These are phyloP conservation scores for Pantelozetes paolii DNA, from an alignment of 2,888 invertebrate species.

Conservation along the genomic window DNA sequence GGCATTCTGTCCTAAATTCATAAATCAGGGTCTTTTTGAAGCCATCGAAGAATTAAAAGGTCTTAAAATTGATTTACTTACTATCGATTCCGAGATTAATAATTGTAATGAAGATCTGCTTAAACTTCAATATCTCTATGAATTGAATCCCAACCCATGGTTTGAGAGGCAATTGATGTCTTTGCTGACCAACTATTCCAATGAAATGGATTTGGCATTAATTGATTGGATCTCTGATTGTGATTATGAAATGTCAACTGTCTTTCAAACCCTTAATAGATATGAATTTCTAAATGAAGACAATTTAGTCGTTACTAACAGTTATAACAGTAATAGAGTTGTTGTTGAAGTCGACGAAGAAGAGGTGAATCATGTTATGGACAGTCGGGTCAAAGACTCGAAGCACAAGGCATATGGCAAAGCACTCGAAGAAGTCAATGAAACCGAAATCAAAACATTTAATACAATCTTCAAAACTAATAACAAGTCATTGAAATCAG, in stretches of 20 bases:
- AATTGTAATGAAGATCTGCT: neutral
- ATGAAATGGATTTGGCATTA: slow-evolving; percentile 2
- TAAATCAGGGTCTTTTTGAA: too few species aligned
- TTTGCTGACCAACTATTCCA: neutral
- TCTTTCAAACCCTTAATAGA: too few species aligned
- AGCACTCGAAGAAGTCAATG: neutral
- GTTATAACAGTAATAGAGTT: too few species aligned
- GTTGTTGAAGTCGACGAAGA: neutral
- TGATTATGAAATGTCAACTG: neutral
- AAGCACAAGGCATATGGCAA: neutral
- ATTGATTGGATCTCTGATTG: neutral
- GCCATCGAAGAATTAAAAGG: too few species aligned
- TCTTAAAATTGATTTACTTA: too few species aligned
- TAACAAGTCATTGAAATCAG: neutral
- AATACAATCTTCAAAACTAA: neutral
- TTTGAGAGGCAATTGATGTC: neutral
- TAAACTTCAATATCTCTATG: neutral
- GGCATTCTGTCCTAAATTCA: neutral
- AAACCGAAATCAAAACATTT: neutral
- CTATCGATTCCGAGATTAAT: neutral
- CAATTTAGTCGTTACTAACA: too few species aligned
- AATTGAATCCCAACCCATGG: neutral
- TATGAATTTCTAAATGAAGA: too few species aligned
- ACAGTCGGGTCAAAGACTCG: neutral
- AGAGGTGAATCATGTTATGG: neutral